Evolutionary conservation across 2,113 vertebrate genomes (phyloP).

Genomic region (Channa argus): DNA sequence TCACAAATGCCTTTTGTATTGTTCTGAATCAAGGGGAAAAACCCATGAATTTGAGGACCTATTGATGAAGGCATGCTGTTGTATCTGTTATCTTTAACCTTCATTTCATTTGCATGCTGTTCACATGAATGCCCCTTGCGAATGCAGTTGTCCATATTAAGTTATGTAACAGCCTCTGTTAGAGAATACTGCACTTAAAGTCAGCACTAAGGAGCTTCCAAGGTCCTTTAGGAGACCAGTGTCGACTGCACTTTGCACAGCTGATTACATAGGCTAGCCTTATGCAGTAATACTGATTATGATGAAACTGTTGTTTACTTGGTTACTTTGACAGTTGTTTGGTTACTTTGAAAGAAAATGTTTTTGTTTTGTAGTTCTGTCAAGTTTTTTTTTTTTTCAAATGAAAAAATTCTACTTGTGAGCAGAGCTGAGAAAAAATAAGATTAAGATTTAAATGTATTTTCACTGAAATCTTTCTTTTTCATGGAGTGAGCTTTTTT

Average conservation of each 20-base stretch:
- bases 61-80: constrained; percentile 39
- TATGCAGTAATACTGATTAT: too few relatives aligned
- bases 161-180: neutral
- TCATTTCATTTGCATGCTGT: constrained; percentile 13
- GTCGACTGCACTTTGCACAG: neutral
- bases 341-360: too few relatives aligned
- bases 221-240: neutral
- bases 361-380: too few relatives aligned
- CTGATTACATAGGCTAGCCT: neutral
- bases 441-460: too few relatives aligned
- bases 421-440: too few relatives aligned
- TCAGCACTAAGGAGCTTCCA: neutral
- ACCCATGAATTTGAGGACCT: constrained; percentile 28
- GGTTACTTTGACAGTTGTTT: neutral
- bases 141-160: neutral
- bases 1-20: constrained; percentile 65
- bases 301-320: neutral
- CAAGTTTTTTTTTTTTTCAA: too few relatives aligned
- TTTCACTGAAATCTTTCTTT: too few relatives aligned
- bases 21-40: constrained; percentile 56
- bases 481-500: too few relatives aligned
- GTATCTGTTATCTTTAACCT: constrained; percentile 21
- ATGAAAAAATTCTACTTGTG: too few relatives aligned
- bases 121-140: neutral
- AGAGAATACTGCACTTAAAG: neutral